phyloP scores from a whole-genome alignment of 1,140 invertebrate species.

The Pissodes strobi region DNA sequence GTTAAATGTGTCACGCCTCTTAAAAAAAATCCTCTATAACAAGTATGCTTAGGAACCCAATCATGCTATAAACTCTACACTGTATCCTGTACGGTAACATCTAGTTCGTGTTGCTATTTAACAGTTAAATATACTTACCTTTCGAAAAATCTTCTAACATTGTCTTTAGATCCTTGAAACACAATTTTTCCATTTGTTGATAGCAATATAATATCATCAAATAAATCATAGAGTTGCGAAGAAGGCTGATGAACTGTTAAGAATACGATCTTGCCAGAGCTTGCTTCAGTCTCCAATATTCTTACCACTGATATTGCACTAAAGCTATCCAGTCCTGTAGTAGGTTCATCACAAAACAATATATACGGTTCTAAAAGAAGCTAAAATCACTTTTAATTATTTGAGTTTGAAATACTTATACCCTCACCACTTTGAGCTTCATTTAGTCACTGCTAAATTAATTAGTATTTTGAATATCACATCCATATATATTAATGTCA shows the following conservation, averaged over 20 bases:
- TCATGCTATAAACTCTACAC: no score
- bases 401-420: no score
- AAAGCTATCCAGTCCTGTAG: conserved; percentile 81
- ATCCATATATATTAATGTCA: no score
- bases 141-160: conserved; percentile 67
- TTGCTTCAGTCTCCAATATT: conserved; percentile 67
- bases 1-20: no score
- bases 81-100: no score
- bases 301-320: conserved; percentile 75
- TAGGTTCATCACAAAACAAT: conserved; percentile 83
- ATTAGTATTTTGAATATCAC: no score
- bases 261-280: conserved; percentile 74
- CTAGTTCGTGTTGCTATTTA: no score
- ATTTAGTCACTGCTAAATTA: no score
- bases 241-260: conserved; percentile 88
- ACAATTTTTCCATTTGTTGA: conserved; percentile 78
- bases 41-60: no score
- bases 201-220: conserved; percentile 78
- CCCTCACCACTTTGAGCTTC: no score
- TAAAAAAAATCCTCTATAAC: no score
- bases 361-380: conserved; percentile 76
- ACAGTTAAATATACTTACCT: conserved; percentile 62
- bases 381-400: conserved; percentile 56
- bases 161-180: conserved; percentile 73
- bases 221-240: conserved; percentile 80